Percentiles rank a stretch among this genome's conserved stretches.
Conservation (phyloP, 92 coral and sea anemone species). For the Isaurus tuberculatus region DNA sequence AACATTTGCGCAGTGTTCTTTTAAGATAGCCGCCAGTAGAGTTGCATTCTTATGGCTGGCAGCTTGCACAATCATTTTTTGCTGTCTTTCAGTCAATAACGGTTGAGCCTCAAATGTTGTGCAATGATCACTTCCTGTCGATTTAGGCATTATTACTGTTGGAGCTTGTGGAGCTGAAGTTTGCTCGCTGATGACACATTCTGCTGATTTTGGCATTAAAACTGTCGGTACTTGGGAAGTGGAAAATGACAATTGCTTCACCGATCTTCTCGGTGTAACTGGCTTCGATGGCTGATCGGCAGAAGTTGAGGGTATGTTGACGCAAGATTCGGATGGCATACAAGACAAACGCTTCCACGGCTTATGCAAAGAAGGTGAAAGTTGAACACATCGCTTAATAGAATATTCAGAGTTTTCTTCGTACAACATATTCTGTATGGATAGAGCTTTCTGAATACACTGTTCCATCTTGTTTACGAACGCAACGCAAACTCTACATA, state of each 20-base stretch:
- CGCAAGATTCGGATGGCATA: slow-evolving; percentile 22
- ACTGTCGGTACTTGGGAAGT: slow-evolving; percentile 56
- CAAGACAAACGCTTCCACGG: slow-evolving; percentile 52
- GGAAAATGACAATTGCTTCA: slow-evolving; percentile 53
- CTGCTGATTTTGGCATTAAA: slow-evolving; percentile 50
- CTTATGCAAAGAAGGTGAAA: slow-evolving; percentile 50
- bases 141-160: slow-evolving; percentile 46
- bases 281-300: slow-evolving; percentile 55
- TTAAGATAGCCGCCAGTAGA: slow-evolving; percentile 69
- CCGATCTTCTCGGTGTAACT: slow-evolving; percentile 55
- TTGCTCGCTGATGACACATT: slow-evolving; percentile 8
- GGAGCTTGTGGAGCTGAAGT: slow-evolving; percentile 43
- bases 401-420: slow-evolving; percentile 41
- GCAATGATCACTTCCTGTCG: slow-evolving; percentile 32
- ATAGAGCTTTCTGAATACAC: slow-evolving; percentile 51
- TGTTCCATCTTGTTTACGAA: slow-evolving; percentile 53
- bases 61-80: slow-evolving; percentile 68
- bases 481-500: slow-evolving; percentile 59
- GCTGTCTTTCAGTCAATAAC: slow-evolving; percentile 63
- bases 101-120: slow-evolving; percentile 46
- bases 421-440: slow-evolving; percentile 37
- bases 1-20: slow-evolving; percentile 77
- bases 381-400: slow-evolving; percentile 50
- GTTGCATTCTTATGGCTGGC: slow-evolving; percentile 66
- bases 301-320: slow-evolving; percentile 18